Evolutionary conservation across 2,113 vertebrate genomes (phyloP).

Genomic region (Cercopithecus mona): DNA sequence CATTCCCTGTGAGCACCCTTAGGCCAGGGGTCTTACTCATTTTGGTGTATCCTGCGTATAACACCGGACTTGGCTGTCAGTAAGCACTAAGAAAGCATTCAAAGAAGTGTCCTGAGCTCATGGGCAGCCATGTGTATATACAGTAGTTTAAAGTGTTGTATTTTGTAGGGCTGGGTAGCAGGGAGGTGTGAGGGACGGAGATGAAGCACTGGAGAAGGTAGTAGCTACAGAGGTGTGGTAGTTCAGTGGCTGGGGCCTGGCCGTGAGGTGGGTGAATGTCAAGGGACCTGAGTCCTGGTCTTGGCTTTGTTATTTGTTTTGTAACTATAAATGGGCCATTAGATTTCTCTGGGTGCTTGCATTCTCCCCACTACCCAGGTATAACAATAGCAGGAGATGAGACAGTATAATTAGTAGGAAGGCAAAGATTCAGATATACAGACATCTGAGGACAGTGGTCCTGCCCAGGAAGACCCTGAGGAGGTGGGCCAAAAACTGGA

Average conservation of each 20-base stretch:
- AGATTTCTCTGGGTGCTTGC: not conserved
- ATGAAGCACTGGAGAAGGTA: rapidly evolving
- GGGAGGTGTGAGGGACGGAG: no score
- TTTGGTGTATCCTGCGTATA: not conserved
- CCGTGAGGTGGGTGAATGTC: not conserved
- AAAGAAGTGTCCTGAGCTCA: not conserved
- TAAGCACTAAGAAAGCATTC: not conserved
- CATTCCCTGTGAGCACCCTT: not conserved
- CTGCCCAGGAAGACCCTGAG: not conserved
- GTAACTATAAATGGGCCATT: not conserved
- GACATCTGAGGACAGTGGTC: not conserved
- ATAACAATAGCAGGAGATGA: not conserved
- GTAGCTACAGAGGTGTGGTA: no score
- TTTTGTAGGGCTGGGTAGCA: no score
- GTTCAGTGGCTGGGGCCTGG: not conserved
- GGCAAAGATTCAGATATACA: not conserved
- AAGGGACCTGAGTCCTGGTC: not conserved
- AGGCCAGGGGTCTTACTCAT: not conserved
- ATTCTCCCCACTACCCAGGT: no score
- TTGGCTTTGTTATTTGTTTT: not conserved
- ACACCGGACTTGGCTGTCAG: not conserved
- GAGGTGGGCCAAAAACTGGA: not conserved
- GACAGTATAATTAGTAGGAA: not conserved
- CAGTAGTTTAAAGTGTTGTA: not conserved
- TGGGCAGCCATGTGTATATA: not conserved